A percentile compares a stretch with the other conserved stretches of the same genome.
These are phyloP conservation scores for Catharus minimus DNA, from an alignment of 2,113 vertebrate genomes.

Conservation along the genomic window DNA sequence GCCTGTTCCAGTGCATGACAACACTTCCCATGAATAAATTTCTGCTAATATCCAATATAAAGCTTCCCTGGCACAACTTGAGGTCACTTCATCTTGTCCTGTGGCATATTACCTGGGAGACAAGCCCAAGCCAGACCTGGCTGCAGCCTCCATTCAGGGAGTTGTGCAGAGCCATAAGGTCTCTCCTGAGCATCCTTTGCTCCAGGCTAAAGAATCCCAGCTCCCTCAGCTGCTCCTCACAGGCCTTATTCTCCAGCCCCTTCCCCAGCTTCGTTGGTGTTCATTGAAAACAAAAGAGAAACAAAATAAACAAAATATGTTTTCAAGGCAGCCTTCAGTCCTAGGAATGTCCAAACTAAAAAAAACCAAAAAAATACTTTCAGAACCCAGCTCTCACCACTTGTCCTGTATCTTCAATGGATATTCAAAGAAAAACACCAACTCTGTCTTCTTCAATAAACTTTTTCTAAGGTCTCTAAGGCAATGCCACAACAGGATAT, in stretches of 20 bases:
- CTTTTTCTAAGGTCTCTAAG: neutral
- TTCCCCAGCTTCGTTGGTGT: neutral
- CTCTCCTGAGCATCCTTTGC: neutral
- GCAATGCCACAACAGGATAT: rapidly evolving
- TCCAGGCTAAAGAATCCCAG: neutral
- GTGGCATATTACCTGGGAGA: rapidly evolving
- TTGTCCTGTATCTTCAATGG: neutral
- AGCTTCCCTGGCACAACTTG: neutral
- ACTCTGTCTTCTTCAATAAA: neutral
- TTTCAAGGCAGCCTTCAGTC: neutral
- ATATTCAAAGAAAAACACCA: neutral
- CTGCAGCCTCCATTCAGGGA: neutral
- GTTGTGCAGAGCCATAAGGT: neutral
- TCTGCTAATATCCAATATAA: neutral
- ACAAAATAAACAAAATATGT: neutral
- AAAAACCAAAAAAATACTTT: neutral
- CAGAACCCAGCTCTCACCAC: neutral
- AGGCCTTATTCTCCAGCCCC: neutral
- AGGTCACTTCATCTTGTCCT: neutral
- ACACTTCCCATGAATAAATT: neutral
- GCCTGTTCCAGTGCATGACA: neutral
- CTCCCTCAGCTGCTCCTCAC: neutral
- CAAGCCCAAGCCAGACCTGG: rapidly evolving
- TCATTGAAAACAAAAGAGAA: neutral
- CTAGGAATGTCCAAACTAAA: neutral